Conservation (phyloP, 1,140 invertebrate species). For the Lordiphosa stackelbergi region DNA sequence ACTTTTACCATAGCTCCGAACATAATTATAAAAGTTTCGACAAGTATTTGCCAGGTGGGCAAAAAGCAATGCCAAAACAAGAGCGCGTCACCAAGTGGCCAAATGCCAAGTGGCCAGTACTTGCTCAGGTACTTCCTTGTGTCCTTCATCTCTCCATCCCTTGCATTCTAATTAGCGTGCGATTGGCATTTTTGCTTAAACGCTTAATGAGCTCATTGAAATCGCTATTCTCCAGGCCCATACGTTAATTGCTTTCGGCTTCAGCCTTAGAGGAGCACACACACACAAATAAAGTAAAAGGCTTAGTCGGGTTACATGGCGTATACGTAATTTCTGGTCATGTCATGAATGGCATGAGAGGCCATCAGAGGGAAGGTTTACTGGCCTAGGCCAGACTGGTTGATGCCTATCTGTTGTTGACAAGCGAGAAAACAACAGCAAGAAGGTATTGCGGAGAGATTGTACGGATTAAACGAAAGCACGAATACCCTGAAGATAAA, state of each 20-base stretch:
- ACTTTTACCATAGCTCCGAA: slow-evolving; percentile 72
- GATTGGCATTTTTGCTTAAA: slow-evolving; percentile 73
- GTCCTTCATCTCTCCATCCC: neutral
- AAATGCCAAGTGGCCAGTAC: slow-evolving; percentile 51
- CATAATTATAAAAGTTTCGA: slow-evolving; percentile 76
- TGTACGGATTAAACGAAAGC: no score
- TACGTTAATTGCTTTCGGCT: slow-evolving; percentile 28
- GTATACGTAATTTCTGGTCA: slow-evolving; percentile 58
- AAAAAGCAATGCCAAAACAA: slow-evolving; percentile 21
- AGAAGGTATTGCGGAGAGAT: neutral
- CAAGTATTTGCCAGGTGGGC: slow-evolving; percentile 74
- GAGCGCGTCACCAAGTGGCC: slow-evolving; percentile 51
- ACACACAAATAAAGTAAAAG: slow-evolving; percentile 37
- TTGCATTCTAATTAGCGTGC: slow-evolving; percentile 65
- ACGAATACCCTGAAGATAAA: neutral
- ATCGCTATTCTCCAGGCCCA: slow-evolving; percentile 36
- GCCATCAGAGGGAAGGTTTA: slow-evolving; percentile 38
- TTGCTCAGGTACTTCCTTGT: slow-evolving; percentile 17
- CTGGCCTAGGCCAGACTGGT: slow-evolving; percentile 12
- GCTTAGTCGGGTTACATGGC: slow-evolving; percentile 35
- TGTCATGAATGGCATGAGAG: slow-evolving; percentile 40
- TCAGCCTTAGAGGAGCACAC: no score
- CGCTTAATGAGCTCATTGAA: slow-evolving; percentile 70
- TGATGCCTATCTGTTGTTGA: slow-evolving; percentile 37
- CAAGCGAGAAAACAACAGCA: slow-evolving; percentile 21